phyloP scores from a whole-genome alignment of 2,888 invertebrate species.

The Eumerus sabulonum region DNA sequence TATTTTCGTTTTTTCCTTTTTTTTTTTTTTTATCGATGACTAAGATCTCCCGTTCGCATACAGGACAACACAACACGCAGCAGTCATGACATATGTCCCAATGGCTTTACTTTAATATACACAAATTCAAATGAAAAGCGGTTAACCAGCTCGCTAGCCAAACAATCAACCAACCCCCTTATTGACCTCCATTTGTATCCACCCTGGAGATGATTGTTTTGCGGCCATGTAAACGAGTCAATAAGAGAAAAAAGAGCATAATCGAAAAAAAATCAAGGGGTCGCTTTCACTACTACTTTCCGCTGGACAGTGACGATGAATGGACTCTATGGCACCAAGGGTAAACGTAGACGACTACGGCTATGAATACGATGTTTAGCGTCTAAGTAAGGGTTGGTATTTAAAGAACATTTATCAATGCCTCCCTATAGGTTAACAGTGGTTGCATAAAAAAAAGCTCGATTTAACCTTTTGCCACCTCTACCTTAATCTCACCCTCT shows the following conservation, averaged over 20 bases:
- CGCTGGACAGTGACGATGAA: constrained; percentile 63
- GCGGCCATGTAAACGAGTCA: constrained; percentile 67
- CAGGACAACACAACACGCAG: constrained; percentile 29
- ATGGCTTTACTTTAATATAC: constrained; percentile 60
- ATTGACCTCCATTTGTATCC: constrained; percentile 68
- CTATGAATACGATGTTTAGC: constrained; percentile 13
- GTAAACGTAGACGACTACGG: constrained; percentile 47
- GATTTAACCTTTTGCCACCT: constrained; percentile 69
- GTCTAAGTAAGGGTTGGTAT: constrained; percentile 57
- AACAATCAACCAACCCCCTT: constrained; percentile 61
- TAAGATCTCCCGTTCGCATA: constrained; percentile 57
- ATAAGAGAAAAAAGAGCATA: constrained; percentile 49
- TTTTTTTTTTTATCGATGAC: constrained; percentile 49
- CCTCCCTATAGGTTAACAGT: constrained; percentile 68
- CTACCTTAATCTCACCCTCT: constrained; percentile 45
- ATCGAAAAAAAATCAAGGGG: constrained; percentile 64
- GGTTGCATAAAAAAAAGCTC: constrained; percentile 64
- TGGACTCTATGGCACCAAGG: constrained; percentile 56
- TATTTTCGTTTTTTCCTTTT: constrained; percentile 2
- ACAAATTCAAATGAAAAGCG: constrained; percentile 68
- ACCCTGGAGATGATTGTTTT: constrained; percentile 68
- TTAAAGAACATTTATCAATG: constrained; percentile 69
- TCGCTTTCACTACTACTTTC: constrained; percentile 58
- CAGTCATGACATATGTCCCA: constrained; percentile 63
- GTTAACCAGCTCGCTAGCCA: constrained; percentile 61